Evolutionary conservation across 1,140 invertebrate genomes (phyloP).

Genomic region (Pygmarrhopalites habei): DNA sequence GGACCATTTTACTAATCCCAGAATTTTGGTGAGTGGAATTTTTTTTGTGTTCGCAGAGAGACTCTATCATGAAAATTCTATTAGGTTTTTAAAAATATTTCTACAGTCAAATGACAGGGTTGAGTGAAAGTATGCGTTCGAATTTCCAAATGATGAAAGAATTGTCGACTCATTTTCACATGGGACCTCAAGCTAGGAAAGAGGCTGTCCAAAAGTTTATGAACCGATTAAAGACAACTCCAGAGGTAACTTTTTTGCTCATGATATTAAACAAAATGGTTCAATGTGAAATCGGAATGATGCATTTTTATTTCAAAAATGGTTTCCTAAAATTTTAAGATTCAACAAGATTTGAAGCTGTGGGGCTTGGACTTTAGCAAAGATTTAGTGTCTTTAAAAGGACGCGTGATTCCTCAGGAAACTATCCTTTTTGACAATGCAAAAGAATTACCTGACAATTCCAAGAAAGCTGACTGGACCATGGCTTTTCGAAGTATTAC

Average conservation of each 20-base stretch:
- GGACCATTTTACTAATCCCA: constrained; percentile 30
- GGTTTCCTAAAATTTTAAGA: not conserved
- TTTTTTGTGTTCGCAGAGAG: too few species aligned
- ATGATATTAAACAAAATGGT: not conserved
- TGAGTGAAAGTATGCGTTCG: constrained; percentile 40
- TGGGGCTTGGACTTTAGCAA: constrained; percentile 21
- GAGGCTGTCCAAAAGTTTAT: constrained; percentile 38
- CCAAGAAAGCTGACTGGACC: constrained; percentile 22
- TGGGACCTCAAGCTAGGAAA: constrained; percentile 44
- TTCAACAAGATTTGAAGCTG: constrained; percentile 5
- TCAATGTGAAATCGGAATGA: not conserved
- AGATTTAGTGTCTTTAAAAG: constrained; percentile 9
- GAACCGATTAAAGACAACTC: constrained; percentile 16
- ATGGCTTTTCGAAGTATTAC: constrained; percentile 24
- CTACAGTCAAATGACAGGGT: constrained; percentile 36
- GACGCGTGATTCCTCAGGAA: constrained; percentile 20
- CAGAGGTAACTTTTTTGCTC: constrained; percentile 9
- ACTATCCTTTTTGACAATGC: constrained; percentile 15
- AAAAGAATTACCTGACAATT: not conserved
- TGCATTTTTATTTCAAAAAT: not conserved
- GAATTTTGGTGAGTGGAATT: too few species aligned
- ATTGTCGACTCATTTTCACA: constrained; percentile 43
- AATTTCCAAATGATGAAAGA: constrained; percentile 42
- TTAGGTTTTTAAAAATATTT: too few species aligned
- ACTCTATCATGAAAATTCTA: too few species aligned